Evolutionary conservation across 2,888 invertebrate species (phyloP), one percentile per base, ranked within the genome.

Genomic region (Muschampia plurimacula): DNA sequence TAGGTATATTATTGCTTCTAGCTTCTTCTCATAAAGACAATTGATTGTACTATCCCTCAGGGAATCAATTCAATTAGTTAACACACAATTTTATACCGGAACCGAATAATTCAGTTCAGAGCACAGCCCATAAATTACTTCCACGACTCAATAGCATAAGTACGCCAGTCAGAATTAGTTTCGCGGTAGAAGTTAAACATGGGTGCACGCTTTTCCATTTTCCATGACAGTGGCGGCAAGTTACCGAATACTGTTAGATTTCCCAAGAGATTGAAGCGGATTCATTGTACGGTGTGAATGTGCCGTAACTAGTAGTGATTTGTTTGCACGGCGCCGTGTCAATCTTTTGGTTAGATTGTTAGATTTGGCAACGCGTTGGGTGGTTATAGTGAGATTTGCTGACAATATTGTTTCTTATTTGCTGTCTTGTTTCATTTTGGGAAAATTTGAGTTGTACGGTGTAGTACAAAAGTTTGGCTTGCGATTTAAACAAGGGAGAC

Each of bases 191-290:
- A 74, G 71, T 74, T 60, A 68, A 72, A 76, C 74, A 74, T 69
- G 60, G 67, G 74, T 70, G 68, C 69, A 75, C 70, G 69, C 69
- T 73, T 74, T 76, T 77, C 73, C 72, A 70, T 76, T 66, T 72
- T 77, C 75, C 74, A 74, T 76, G 74, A 72, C 70, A 76, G 74
- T 73, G 76, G 74, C 74, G 70, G 74, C 73, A 76, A 78, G 78
- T 76, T 77, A 74, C 76, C 77, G 79, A 81, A 80, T 79, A 79
- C 77, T 77, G 75, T 75, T 75, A 80, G 77, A 81, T 81, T 81
- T 81, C 81, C 80, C 81, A 13, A n/a, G 79, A 77, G 80, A 66
- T 22, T 67, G 57, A 55, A 63, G 46, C 63, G 77, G 80, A 79
- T 77, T 79, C 77, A 77, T 80, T 77, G 77, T 76, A 74, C 76